phyloP scores from a whole-genome alignment of 2,888 invertebrate genomes.

The Keiferia lycopersicella region DNA sequence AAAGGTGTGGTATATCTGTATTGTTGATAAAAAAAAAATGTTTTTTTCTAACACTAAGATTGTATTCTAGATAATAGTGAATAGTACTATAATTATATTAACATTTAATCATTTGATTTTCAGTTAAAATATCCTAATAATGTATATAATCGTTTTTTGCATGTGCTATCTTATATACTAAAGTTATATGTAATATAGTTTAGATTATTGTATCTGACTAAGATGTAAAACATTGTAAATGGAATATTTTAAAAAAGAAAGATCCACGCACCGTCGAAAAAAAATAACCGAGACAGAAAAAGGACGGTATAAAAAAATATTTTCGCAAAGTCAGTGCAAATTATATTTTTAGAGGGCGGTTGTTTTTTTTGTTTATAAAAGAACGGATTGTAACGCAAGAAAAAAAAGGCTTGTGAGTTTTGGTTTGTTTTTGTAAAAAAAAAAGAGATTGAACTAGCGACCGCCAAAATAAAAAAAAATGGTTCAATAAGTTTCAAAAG shows the following conservation, averaged over 20 bases:
- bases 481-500: constrained; percentile 49
- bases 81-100: not conserved
- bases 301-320: constrained; percentile 64
- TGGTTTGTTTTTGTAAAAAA: constrained; percentile 65
- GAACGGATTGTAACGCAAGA: constrained; percentile 67
- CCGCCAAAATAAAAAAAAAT: constrained; percentile 66
- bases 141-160: constrained; percentile 42
- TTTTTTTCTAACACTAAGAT: not conserved
- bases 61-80: not conserved
- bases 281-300: constrained; percentile 36
- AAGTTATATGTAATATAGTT: constrained; percentile 45
- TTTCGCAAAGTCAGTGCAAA: constrained; percentile 68
- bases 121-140: constrained; percentile 13
- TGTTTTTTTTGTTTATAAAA: constrained; percentile 40
- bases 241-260: constrained; percentile 41
- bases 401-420: constrained; percentile 67
- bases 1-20: too few species aligned
- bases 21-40: too few species aligned
- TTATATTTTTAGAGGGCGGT: constrained; percentile 60
- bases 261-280: constrained; percentile 41
- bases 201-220: constrained; percentile 54
- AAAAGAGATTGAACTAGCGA: constrained; percentile 54
- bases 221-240: constrained; percentile 48
- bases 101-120: not conserved
- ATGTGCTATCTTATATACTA: constrained; percentile 35